These are phyloP conservation scores for Antitype chi DNA, from an alignment of 2,888 invertebrate species.

Conservation along the genomic window DNA sequence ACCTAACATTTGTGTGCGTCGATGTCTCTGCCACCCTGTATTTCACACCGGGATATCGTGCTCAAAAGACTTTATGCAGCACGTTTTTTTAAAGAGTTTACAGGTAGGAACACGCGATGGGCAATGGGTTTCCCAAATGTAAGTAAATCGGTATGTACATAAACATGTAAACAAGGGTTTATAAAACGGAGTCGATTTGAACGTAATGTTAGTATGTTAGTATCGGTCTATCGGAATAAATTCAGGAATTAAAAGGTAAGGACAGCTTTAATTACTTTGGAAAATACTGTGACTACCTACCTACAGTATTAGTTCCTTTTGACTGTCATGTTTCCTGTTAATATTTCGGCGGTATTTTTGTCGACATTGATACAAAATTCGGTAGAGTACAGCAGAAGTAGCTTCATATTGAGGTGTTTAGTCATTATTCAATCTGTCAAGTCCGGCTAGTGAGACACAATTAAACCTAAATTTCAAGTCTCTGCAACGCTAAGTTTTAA, in stretches of 20 bases:
- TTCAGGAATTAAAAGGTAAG: slow-evolving; percentile 18
- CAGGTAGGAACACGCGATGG: background rate
- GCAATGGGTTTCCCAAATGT: background rate
- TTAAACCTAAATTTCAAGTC: no score
- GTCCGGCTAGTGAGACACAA: no score
- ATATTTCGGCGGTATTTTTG: background rate
- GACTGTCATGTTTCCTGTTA: background rate
- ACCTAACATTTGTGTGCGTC: no score
- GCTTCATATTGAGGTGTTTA: background rate
- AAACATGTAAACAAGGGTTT: no score
- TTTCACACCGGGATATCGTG: no score
- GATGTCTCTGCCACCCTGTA: no score
- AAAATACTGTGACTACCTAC: slow-evolving; percentile 1
- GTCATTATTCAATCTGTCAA: no score
- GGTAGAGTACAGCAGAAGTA: background rate
- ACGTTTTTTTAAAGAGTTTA: background rate
- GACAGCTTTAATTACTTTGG: slow-evolving; percentile 6
- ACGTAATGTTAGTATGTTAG: slow-evolving; percentile 4
- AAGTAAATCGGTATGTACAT: no score
- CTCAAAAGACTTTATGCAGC: background rate
- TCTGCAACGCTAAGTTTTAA: no score
- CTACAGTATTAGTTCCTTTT: background rate
- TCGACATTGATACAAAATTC: background rate
- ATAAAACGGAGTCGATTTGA: background rate
- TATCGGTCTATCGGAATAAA: slow-evolving; percentile 15